Evolutionary conservation across 2,797 vertebrate species (phyloP).

Genomic region (Valencia hispanica): DNA sequence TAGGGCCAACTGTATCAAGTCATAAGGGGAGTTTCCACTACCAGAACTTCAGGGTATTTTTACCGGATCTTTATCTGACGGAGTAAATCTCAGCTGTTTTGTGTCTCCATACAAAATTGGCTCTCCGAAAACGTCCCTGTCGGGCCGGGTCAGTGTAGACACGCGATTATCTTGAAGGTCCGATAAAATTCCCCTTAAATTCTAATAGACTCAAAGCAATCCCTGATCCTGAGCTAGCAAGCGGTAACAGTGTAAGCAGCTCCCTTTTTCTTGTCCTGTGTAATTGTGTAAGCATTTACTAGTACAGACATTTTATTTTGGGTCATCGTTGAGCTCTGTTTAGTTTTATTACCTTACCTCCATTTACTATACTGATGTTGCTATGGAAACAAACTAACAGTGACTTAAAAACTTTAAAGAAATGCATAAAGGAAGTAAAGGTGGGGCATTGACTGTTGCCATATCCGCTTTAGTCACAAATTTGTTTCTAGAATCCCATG

Average conservation of each 20-base stretch:
- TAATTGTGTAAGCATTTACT: neutral
- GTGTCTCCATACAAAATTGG: no score
- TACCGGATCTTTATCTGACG: no score
- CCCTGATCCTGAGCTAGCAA: neutral
- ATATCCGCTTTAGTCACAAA: neutral
- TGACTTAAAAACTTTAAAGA: conserved; percentile 1
- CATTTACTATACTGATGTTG: neutral
- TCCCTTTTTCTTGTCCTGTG: neutral
- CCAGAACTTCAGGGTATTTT: no score
- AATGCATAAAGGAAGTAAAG: neutral
- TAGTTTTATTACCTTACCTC: neutral
- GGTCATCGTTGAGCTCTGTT: conserved; percentile 9
- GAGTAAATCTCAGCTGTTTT: no score
- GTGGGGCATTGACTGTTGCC: neutral
- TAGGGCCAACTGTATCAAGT: neutral
- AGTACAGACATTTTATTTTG: neutral
- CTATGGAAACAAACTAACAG: conserved; percentile 1
- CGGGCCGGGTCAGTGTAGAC: no score
- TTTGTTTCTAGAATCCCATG: neutral
- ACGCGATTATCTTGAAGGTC: no score
- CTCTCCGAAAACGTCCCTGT: no score
- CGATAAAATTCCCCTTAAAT: no score
- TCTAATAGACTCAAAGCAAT: no score
- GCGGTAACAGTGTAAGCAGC: neutral
- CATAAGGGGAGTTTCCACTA: no score